phyloP scores from a whole-genome alignment of 2,797 vertebrate species.

The Chrysocyon brachyurus region DNA sequence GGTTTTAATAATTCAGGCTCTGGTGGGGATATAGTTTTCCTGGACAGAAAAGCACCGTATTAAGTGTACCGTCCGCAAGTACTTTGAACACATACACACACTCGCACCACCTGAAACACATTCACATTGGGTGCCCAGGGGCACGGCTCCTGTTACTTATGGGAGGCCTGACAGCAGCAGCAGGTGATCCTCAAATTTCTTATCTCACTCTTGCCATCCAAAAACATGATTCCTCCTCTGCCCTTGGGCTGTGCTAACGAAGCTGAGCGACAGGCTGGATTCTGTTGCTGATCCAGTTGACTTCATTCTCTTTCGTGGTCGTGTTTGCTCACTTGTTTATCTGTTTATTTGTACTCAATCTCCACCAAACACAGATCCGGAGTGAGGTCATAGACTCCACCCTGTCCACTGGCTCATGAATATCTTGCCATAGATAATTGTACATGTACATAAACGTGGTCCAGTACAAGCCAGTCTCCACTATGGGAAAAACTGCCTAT shows the following conservation, averaged over 20 bases:
- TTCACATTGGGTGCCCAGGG: accelerated
- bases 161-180: neutral
- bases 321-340: neutral
- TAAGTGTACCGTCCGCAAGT: constrained; percentile 34
- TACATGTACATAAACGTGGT: neutral
- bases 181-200: constrained; percentile 38
- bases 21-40: constrained; percentile 46
- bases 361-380: neutral
- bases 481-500: neutral
- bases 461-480: neutral
- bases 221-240: neutral
- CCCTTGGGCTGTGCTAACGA: neutral
- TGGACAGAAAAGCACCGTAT: constrained; percentile 25
- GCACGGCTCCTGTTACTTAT: neutral
- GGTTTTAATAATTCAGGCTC: constrained; percentile 66
- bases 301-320: neutral
- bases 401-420: neutral
- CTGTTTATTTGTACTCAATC: constrained; percentile 3
- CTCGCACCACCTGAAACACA: neutral
- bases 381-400: neutral
- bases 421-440: neutral
- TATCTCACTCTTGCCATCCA: neutral
- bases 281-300: neutral
- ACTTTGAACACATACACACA: neutral
- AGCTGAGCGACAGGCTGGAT: neutral